Base-by-base conservation (phyloP, 1,140 invertebrate genomes). In the Lasioglossum albipes region DNA sequence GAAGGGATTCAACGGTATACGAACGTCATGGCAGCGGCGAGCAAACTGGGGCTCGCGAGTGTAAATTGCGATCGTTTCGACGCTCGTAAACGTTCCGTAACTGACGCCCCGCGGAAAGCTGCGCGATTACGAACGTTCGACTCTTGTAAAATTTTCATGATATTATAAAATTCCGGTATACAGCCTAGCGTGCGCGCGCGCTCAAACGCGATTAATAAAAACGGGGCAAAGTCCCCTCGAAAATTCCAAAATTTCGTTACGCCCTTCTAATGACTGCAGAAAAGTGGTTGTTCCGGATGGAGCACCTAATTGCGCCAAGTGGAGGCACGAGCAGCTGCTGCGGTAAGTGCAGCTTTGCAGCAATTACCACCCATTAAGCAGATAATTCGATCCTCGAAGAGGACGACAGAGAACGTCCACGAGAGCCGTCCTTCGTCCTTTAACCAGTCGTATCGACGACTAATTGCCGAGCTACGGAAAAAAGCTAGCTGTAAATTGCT, bases 351-450 rank as follows among this genome's bases (percentile, higher is more conserved):
- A 89, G 79, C 83, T 84, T 84, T 49, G 78, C 65, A 64, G 67
- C 85, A 85, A 89, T 89, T 89, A 89, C 83, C 85, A 87, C 81
- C 87, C 82, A 85, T 82, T 88, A 87, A 69, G 81, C 78, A 82
- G 85, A 88, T 89, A 87, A 88, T 88, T 87, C 86, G 84, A 88
- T 86, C 72, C 84, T 69, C 52, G 10, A 36, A 67, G 80, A 76
- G 75, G 82, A 77, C 79, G 52, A 85, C 69, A 68, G 62, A 59
- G 41, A 69, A 79, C 54, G 75, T 81, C 22, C 83, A 84, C 78
- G 49, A 84, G 62, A 67, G 79, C 75, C 71, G 76, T 49, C 82
- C 65, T 70, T 65, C 82, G 68, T 59, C 42, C 57, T 57, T 66
- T 68, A 52, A 64, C 78, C 73, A 70, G 68, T 85, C 85, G 36